Evolutionary conservation across 2,797 vertebrate genomes (phyloP).

Genomic region (Falco novaeseelandiae): DNA sequence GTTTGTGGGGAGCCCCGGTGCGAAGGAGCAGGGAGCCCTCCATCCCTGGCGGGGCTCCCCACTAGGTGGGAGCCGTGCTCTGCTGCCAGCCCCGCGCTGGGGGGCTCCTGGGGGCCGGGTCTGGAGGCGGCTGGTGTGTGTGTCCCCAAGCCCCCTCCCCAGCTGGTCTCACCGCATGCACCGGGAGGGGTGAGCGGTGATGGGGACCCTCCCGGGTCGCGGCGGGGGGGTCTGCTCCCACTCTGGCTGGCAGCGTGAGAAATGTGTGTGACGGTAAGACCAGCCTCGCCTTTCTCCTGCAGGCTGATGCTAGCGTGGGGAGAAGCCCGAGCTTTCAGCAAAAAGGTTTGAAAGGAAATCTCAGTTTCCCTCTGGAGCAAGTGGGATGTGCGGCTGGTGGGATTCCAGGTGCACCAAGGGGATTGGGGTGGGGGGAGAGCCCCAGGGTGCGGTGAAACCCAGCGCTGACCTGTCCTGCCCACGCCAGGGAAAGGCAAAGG

Average conservation of each 20-base stretch:
- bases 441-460: background rate
- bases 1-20: constrained; percentile 21
- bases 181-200: too few species aligned
- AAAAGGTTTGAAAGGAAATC: accelerated
- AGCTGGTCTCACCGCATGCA: too few species aligned
- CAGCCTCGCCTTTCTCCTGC: background rate
- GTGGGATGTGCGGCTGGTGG: background rate
- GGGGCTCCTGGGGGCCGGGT: background rate
- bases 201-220: too few species aligned
- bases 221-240: too few species aligned
- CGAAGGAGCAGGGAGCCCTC: background rate
- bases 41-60: background rate
- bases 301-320: accelerated
- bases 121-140: too few species aligned
- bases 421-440: accelerated
- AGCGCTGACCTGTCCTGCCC: background rate
- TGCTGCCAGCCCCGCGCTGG: background rate
- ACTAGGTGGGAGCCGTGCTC: background rate
- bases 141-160: too few species aligned
- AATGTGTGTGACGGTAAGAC: too few species aligned
- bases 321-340: accelerated
- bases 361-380: accelerated
- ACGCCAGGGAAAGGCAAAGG: background rate
- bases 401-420: background rate
- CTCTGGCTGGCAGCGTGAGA: too few species aligned